Conservation (phyloP, 2,113 vertebrate genomes). For the Labeo catla region DNA sequence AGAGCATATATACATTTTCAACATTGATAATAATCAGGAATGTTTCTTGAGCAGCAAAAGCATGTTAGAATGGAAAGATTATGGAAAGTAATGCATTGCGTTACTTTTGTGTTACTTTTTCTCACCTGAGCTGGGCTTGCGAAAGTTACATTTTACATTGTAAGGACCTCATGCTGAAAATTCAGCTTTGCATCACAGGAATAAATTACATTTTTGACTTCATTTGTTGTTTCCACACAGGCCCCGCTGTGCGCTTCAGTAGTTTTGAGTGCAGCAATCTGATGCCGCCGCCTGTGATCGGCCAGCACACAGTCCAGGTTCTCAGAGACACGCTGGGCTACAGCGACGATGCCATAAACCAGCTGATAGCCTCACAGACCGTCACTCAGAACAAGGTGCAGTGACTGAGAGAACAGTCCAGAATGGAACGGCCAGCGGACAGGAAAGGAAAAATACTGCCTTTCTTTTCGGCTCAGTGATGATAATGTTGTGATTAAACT, state of each 20-base stretch:
- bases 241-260: slow-evolving; percentile 89
- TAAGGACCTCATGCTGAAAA: too few species aligned
- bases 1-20: background rate
- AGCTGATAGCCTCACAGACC: slow-evolving; percentile 76
- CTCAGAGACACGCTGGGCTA: slow-evolving; percentile 83
- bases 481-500: slow-evolving; percentile 48
- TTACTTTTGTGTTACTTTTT: too few species aligned
- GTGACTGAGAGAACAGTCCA: slow-evolving; percentile 65
- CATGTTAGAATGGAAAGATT: too few species aligned
- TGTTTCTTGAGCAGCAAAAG: too few species aligned
- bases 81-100: too few species aligned
- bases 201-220: background rate
- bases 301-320: slow-evolving; percentile 88
- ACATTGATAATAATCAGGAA: background rate
- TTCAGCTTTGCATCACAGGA: background rate
- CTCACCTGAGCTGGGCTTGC: background rate
- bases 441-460: slow-evolving; percentile 22
- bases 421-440: background rate
- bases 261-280: slow-evolving; percentile 77
- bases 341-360: slow-evolving; percentile 73
- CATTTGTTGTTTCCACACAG: slow-evolving; percentile 69
- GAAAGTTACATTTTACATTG: too few species aligned
- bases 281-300: slow-evolving; percentile 84
- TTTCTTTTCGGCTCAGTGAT: slow-evolving; percentile 19
- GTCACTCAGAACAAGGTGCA: slow-evolving; percentile 79